These are phyloP conservation scores for Galagoides demidoff DNA, from an alignment of 2,797 vertebrate species.

Conservation along the genomic window DNA sequence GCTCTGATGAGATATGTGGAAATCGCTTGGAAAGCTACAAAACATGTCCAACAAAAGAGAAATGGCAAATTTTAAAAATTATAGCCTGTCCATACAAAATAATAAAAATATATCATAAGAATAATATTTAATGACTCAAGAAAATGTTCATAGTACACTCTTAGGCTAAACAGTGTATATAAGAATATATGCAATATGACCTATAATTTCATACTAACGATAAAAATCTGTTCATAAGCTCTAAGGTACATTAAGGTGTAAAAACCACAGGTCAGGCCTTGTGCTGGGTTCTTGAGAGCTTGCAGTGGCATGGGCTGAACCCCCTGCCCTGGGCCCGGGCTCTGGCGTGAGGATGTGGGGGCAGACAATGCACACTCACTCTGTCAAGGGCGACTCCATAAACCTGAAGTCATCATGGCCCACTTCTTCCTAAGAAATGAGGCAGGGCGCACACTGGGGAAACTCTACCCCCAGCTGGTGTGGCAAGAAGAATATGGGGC, in stretches of 20 bases:
- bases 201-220: not conserved
- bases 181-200: not conserved
- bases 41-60: not conserved
- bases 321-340: not conserved
- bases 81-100: not conserved
- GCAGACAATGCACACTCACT: not conserved
- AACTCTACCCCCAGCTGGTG: not conserved
- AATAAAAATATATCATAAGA: not conserved
- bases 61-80: not conserved
- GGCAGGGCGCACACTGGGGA: not conserved
- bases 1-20: not conserved
- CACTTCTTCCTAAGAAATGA: not conserved
- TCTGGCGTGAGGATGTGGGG: not conserved
- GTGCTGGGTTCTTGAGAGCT: not conserved
- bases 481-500: not conserved
- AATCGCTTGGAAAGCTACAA: not conserved
- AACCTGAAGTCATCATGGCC: not conserved
- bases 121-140: not conserved
- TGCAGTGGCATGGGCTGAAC: not conserved
- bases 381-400: not conserved
- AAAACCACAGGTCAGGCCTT: not conserved
- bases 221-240: not conserved
- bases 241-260: not conserved
- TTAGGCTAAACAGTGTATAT: not conserved
- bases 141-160: not conserved